These are phyloP conservation scores for Tribolium madens DNA, from an alignment of 1,140 invertebrate species.

Conservation along the genomic window DNA sequence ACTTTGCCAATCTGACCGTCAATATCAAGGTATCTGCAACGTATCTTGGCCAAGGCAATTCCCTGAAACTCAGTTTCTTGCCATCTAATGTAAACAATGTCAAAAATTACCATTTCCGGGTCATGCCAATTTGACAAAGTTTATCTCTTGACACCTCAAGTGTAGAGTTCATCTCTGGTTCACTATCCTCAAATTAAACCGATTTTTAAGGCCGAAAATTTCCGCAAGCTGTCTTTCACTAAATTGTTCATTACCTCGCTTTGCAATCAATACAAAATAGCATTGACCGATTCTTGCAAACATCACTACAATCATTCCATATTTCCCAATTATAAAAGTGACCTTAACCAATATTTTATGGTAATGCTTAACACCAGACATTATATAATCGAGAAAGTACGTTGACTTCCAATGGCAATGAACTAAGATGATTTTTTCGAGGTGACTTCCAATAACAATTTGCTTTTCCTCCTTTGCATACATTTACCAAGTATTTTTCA, in stretches of 20 bases:
- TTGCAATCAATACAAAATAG: constrained; percentile 7
- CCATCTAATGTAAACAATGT: background rate
- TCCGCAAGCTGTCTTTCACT: constrained; percentile 22
- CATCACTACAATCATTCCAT: background rate
- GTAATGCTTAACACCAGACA: constrained; percentile 19
- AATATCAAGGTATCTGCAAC: constrained; percentile 38
- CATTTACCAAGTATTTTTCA: constrained; percentile 42
- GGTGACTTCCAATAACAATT: constrained; percentile 2
- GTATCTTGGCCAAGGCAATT: constrained; percentile 33
- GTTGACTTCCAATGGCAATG: constrained; percentile 23
- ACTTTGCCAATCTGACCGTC: constrained; percentile 26
- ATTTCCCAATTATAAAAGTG: constrained; percentile 25
- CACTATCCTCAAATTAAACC: background rate
- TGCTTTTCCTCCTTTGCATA: background rate
- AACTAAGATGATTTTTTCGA: constrained; percentile 31
- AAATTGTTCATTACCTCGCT: constrained; percentile 22
- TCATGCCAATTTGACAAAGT: background rate
- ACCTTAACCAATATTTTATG: constrained; percentile 39
- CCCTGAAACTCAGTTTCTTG: background rate
- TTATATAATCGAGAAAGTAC: constrained; percentile 33
- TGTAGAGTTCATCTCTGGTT: background rate
- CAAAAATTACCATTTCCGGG: constrained; percentile 4
- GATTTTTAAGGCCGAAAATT: constrained; percentile 16
- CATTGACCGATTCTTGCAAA: constrained; percentile 14
- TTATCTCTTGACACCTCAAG: background rate